Conservation (phyloP, 2,888 invertebrate genomes). For the Cheilosia vernalis region DNA sequence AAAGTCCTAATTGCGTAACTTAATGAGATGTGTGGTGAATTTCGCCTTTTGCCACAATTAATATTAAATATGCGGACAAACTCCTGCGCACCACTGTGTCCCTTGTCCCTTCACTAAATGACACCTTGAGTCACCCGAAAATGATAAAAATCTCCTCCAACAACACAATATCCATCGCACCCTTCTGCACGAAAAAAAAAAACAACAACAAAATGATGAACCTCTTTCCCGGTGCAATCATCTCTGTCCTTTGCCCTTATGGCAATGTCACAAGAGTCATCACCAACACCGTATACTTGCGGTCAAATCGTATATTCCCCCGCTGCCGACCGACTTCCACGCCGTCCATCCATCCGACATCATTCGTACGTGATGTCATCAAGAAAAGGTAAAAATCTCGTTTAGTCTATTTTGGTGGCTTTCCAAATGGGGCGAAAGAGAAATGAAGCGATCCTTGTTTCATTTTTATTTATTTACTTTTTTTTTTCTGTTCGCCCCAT, state of each 20-base stretch:
- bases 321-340: neutral
- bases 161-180: neutral
- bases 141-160: conserved; percentile 35
- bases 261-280: conserved; percentile 72
- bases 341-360: conserved; percentile 37
- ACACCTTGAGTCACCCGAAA: conserved; percentile 32
- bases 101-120: conserved; percentile 5
- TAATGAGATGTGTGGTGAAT: too few relatives aligned
- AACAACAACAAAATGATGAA: conserved; percentile 67
- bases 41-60: too few relatives aligned
- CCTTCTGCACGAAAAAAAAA: conserved; percentile 30
- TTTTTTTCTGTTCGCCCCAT: neutral
- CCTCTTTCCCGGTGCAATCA: conserved; percentile 70
- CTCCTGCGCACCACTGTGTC: neutral
- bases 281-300: conserved; percentile 62
- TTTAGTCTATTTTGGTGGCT: conserved; percentile 80
- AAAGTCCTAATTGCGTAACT: too few relatives aligned
- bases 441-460: conserved; percentile 47
- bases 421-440: conserved; percentile 75
- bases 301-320: conserved; percentile 66
- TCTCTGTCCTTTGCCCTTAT: conserved; percentile 67
- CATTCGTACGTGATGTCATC: conserved; percentile 71
- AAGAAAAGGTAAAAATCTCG: conserved; percentile 78
- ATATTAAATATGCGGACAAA: neutral
- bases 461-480: conserved; percentile 17